Base-by-base conservation (phyloP, 2,113 vertebrate genomes). In the Pangasianodon hypophthalmus region DNA sequence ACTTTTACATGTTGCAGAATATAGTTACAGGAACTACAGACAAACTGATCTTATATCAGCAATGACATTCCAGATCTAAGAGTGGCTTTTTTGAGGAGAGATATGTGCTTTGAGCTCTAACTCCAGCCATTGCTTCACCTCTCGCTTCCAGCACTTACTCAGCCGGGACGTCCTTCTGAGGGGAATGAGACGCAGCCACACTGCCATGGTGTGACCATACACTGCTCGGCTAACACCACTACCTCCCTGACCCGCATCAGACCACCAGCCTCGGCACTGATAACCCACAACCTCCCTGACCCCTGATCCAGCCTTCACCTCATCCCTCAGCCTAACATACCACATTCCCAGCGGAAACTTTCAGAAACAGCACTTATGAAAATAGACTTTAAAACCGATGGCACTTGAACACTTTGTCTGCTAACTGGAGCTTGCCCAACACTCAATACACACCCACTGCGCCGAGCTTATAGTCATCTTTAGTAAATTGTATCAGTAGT, bases 101-200 rank as follows among this genome's bases (percentile, higher is more conserved):
- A 54, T 48, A 67, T 71, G 73, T 86, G 80, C 85, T 90, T 69
- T 85, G 71, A 79, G 3, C 54, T 79, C 92, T 95, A 94, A 95
- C 92, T 54, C 86, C 41, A n/a, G 37, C 89, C 80, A 29, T 80
- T 77, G 86, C 89, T 82, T 52, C 41, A 87, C 86, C 69, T 94
- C 92, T 94, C 88, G 92, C 95, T 97, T 97, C 48, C 96, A 99
- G 98, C 97, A 96, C 0, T 96, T 98, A 95, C 93, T 99, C 89
- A 96, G 95, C 93, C 96, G 95, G 90, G 97, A 98, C 84, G 96
- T 97, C 94, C 93, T 95, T 90, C 94, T 96, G 94, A 97, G 96
- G 4, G 96, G 97, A 94, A 94, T 94, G 93, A 93, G 93, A 91
- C 95, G 95, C 90, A 93, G 96, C 91, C 92, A 95, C 90, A 95